Conservation (phyloP, 2,113 vertebrate genomes). For the Cromileptes altivelis region DNA sequence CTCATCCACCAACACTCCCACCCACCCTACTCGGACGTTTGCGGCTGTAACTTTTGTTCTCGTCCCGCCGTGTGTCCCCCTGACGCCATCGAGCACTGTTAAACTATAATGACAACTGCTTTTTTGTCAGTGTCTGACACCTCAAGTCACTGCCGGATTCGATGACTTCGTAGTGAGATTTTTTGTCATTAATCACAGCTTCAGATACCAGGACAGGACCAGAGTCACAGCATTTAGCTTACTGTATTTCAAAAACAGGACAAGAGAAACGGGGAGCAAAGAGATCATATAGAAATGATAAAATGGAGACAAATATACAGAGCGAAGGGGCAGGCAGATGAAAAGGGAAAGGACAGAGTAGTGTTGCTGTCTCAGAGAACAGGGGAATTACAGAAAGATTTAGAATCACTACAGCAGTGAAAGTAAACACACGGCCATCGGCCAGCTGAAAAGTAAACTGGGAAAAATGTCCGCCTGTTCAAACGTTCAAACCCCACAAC, state of each 20-base stretch:
- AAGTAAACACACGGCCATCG: not conserved
- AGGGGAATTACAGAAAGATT: not conserved
- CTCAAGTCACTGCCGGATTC: no score
- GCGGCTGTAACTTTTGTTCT: no score
- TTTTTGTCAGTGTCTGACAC: no score
- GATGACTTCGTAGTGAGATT: not conserved
- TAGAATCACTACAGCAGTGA: not conserved
- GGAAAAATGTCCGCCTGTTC: slow-evolving; percentile 30
- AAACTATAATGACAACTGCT: no score
- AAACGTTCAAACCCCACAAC: not conserved
- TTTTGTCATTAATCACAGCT: not conserved
- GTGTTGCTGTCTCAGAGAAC: slow-evolving; percentile 3
- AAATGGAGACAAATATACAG: not conserved
- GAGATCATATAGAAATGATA: not conserved
- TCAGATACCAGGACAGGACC: not conserved
- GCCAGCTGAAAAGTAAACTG: slow-evolving; percentile 18
- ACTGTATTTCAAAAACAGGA: not conserved
- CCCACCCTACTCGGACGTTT: no score
- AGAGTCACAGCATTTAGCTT: not conserved
- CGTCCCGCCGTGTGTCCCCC: no score
- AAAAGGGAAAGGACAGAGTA: not conserved
- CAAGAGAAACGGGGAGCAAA: not conserved
- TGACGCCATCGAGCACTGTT: no score
- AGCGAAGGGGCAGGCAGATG: not conserved
- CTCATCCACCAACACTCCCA: no score